A percentile compares a stretch with the other conserved stretches of the same genome.
These are phyloP conservation scores for Bungarus multicinctus DNA, from an alignment of 2,113 vertebrate genomes.

Conservation along the genomic window DNA sequence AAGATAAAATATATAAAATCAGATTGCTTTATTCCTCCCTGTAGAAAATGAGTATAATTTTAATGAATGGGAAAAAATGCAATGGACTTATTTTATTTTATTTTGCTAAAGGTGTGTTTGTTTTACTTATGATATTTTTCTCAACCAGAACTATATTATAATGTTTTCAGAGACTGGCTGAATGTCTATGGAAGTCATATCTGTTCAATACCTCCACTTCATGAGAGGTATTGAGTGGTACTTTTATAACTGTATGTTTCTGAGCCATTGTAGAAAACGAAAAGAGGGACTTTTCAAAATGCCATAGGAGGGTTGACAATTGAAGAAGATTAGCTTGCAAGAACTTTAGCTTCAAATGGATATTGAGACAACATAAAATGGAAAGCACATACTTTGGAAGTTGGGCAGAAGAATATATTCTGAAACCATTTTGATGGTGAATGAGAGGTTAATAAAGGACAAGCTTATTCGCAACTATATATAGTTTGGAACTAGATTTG, in stretches of 20 bases:
- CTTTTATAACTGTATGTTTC: constrained; percentile 69
- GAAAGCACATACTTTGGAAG: background rate
- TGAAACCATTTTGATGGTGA: background rate
- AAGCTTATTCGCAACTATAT: background rate
- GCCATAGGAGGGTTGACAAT: constrained; percentile 53
- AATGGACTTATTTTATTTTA: constrained; percentile 29
- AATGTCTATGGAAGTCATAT: background rate
- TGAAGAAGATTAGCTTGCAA: background rate
- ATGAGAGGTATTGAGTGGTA: constrained; percentile 40
- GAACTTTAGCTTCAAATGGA: background rate
- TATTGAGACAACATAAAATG: background rate
- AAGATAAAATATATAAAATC: constrained; percentile 68
- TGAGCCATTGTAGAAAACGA: constrained; percentile 65
- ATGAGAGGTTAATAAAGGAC: background rate
- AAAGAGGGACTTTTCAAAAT: constrained; percentile 73
- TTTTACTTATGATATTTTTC: background rate
- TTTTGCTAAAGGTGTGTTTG: background rate
- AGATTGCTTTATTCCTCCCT: constrained; percentile 55
- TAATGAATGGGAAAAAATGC: constrained; percentile 37
- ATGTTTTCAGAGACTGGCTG: background rate
- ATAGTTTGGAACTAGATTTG: background rate
- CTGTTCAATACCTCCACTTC: constrained; percentile 24
- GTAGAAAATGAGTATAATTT: constrained; percentile 64
- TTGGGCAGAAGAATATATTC: background rate
- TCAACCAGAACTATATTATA: background rate